Percentiles rank a stretch among this genome's conserved stretches.
phyloP scores from a whole-genome alignment of 2,888 invertebrate species.

The Cheilosia grossa region DNA sequence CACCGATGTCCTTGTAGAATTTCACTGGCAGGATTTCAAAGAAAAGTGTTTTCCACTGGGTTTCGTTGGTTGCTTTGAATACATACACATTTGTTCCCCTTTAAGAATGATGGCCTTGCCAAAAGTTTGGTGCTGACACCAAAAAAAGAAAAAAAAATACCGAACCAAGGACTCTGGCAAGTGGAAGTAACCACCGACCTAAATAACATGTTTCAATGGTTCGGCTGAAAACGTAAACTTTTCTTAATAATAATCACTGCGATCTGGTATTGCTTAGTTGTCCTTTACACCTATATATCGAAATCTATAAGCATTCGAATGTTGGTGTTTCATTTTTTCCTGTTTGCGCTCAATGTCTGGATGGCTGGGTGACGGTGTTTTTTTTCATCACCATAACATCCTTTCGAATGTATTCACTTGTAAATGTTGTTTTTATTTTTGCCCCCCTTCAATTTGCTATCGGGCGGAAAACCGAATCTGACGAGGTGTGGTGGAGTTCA shows the following conservation, averaged over 20 bases:
- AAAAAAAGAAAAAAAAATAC: background rate
- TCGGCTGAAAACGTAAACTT: slow-evolving; percentile 49
- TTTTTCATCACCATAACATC: slow-evolving; percentile 15
- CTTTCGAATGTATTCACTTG: slow-evolving; percentile 40
- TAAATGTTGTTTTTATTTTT: slow-evolving; percentile 15
- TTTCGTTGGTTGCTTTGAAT: slow-evolving; percentile 56
- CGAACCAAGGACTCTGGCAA: slow-evolving; percentile 16
- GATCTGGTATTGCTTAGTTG: background rate
- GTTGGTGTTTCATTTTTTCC: background rate
- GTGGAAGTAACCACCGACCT: slow-evolving; percentile 42
- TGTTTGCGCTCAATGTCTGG: background rate
- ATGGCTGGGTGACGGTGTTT: background rate
- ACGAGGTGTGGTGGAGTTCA: background rate
- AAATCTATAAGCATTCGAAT: slow-evolving; percentile 51
- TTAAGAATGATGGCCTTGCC: slow-evolving; percentile 47
- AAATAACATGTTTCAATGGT: slow-evolving; percentile 55
- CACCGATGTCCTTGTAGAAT: slow-evolving; percentile 40
- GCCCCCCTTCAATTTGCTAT: background rate
- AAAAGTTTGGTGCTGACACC: slow-evolving; percentile 34
- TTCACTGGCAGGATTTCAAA: slow-evolving; percentile 49
- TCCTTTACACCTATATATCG: slow-evolving; percentile 10
- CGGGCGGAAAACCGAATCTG: background rate
- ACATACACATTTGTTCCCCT: background rate
- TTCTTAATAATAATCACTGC: slow-evolving; percentile 51
- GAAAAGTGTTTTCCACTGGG: background rate